A percentile compares a stretch with the other conserved stretches of the same genome.
These are phyloP conservation scores for Phthorimaea operculella DNA, from an alignment of 1,140 invertebrate species.

Conservation along the genomic window DNA sequence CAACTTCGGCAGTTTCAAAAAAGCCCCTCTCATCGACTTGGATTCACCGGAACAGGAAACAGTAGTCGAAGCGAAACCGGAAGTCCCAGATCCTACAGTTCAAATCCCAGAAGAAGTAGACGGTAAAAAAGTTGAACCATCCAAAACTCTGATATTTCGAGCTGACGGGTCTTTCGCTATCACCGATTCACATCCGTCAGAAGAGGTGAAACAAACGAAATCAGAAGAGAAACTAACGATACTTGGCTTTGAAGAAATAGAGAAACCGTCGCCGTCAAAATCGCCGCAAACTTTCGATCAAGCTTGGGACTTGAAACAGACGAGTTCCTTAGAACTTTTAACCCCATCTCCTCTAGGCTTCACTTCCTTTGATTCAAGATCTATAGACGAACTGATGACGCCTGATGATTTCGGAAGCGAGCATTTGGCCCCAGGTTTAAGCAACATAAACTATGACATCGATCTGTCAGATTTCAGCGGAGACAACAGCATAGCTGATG, in stretches of 20 bases:
- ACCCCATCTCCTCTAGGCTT: slow-evolving; percentile 67
- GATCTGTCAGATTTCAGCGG: slow-evolving; percentile 77
- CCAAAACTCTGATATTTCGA: too few species aligned
- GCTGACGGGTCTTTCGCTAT: too few species aligned
- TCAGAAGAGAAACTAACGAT: slow-evolving; percentile 22
- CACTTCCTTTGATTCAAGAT: slow-evolving; percentile 67
- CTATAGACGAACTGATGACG: slow-evolving; percentile 68
- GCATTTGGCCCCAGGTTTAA: slow-evolving; percentile 68
- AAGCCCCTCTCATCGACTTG: slow-evolving; percentile 36
- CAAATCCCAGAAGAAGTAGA: not conserved
- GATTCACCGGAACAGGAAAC: not conserved
- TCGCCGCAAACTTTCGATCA: slow-evolving; percentile 37
- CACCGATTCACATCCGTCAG: not conserved
- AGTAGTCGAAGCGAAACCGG: not conserved
- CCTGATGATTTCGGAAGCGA: slow-evolving; percentile 69
- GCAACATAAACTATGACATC: slow-evolving; percentile 79
- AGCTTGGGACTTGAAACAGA: slow-evolving; percentile 46
- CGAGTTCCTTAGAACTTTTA: slow-evolving; percentile 58
- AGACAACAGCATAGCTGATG: slow-evolving; percentile 75
- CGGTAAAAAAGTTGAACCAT: too few species aligned
- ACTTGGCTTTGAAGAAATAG: slow-evolving; percentile 32
- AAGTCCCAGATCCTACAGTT: not conserved
- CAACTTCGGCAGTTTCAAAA: slow-evolving; percentile 28
- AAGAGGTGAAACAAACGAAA: slow-evolving; percentile 1
- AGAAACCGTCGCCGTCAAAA: slow-evolving; percentile 37